Conservation (phyloP, 2,888 invertebrate genomes). For the Torymus auratus region DNA sequence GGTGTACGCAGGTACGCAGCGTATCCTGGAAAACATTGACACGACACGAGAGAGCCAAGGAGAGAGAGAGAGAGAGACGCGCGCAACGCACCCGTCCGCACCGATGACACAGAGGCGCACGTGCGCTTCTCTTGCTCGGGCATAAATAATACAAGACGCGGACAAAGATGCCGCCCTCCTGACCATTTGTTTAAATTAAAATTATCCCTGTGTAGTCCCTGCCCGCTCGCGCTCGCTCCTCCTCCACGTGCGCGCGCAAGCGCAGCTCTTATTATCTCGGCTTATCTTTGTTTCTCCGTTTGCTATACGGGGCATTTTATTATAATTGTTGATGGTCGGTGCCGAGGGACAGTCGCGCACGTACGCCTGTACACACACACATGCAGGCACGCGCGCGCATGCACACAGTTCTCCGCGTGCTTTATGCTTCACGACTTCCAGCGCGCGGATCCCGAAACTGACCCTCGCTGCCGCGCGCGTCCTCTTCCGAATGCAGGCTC, state of each 20-base stretch:
- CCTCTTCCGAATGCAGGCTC: conserved; percentile 61
- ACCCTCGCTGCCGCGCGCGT: conserved; percentile 20
- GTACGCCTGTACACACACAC: neutral
- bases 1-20: conserved; percentile 49
- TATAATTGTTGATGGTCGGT: conserved; percentile 72
- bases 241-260: neutral
- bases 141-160: conserved; percentile 76
- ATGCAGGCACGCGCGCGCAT: too few relatives aligned
- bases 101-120: conserved; percentile 76
- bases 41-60: conserved; percentile 65
- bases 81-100: conserved; percentile 66
- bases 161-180: conserved; percentile 76
- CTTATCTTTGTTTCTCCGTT: conserved; percentile 59
- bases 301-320: conserved; percentile 65
- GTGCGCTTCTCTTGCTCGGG: conserved; percentile 72
- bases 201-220: conserved; percentile 67
- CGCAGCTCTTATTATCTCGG: conserved; percentile 57
- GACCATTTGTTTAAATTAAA: conserved; percentile 77
- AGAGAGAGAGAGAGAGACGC: conserved; percentile 28
- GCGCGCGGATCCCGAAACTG: conserved; percentile 26
- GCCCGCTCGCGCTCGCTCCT: conserved; percentile 9
- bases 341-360: conserved; percentile 33
- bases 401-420: neutral
- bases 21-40: conserved; percentile 72
- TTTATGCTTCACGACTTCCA: conserved; percentile 40